These are phyloP conservation scores for Cherax destructor DNA, from an alignment of 1,140 invertebrate genomes.

Conservation along the genomic window DNA sequence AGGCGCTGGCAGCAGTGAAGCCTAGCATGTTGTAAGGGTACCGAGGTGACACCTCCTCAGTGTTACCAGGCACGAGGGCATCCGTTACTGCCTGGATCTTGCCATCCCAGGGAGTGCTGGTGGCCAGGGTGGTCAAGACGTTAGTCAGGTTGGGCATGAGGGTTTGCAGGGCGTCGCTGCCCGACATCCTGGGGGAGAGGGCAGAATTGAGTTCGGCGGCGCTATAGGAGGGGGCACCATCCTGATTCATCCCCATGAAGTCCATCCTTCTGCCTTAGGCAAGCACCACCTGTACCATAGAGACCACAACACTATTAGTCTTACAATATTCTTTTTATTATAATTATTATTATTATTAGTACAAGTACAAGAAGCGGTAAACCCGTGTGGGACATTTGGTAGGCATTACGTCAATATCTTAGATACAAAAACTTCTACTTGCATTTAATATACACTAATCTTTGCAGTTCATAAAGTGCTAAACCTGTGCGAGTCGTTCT, in stretches of 20 bases:
- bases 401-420: too few species aligned
- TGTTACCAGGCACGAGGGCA: not conserved
- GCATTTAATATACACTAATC: too few species aligned
- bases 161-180: not conserved
- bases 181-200: not conserved
- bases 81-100: not conserved
- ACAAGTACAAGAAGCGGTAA: too few species aligned
- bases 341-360: too few species aligned
- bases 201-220: not conserved
- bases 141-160: not conserved
- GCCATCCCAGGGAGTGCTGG: not conserved
- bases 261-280: not conserved
- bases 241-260: not conserved
- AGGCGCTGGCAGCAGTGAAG: conserved; percentile 68
- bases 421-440: too few species aligned
- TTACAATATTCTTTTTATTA: too few species aligned
- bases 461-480: too few species aligned
- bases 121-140: not conserved
- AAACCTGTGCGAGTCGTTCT: too few species aligned
- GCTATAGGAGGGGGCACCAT: not conserved
- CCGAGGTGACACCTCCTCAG: not conserved
- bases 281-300: too few species aligned
- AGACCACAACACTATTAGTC: not conserved
- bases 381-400: too few species aligned
- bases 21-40: conserved; percentile 63